Evolutionary conservation across 2,888 invertebrate species (phyloP), one percentile per base, ranked within the genome.

Genomic region (Aromia moschata): DNA sequence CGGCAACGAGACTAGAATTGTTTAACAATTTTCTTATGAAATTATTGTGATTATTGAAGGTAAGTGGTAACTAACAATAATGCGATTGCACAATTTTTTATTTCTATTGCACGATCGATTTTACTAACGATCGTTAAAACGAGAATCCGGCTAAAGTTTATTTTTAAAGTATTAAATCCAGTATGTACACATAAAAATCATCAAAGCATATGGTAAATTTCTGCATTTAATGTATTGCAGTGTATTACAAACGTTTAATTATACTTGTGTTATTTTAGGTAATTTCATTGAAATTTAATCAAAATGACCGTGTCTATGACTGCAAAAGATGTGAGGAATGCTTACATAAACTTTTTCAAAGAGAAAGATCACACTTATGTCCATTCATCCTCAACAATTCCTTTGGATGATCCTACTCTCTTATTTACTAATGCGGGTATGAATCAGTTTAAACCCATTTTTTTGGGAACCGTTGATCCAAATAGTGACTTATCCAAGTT

Each of bases 391-490:
- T 95, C 96, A 36, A 96, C 96, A 14, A 95, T 99, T 75, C 99
- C 99, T 0, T 85, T 93, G 65, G 98, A 99, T 83, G 99, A 99
- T 82, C 98, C 98, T 16, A 98, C 98, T 0, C 83, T 99, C 57
- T 85, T 99, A 0, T 99, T 99, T 82, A 86, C 98, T 46, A 99
- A 99, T 87, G 98, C 99, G 65, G 99, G 81, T 3, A 99, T 99
- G 99, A 98, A 98, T 80, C 98, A 98, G 87, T 99, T 94, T 79
- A 99, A 99, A 80, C 98, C 98, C 0, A 94, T 99, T 70, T 99
- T 99, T 82, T 84, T 98, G 74, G 99, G 98, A 31, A 91, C 92
- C 1, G 96, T 91, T 0, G 98, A 98, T 82, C 98, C 98, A 1
- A 95, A 94, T 77, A 96, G 96, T 79, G 97, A 98, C 77, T 90